Evolutionary conservation across 2,888 invertebrate species (phyloP).

Genomic region (Eupithecia inturbata): DNA sequence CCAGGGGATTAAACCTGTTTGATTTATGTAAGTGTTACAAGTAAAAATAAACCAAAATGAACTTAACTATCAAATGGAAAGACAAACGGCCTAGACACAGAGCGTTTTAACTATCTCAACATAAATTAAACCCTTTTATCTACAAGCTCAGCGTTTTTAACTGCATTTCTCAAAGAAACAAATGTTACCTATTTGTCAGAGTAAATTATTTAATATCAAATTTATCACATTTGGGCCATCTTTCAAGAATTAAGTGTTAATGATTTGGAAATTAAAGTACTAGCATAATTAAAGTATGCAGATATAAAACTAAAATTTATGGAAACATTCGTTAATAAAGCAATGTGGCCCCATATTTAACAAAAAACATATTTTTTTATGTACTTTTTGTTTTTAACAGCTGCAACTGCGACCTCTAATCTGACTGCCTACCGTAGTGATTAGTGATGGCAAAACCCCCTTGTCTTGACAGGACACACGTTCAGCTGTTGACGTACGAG

Average conservation of each 20-base stretch:
- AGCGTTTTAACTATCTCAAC: slow-evolving; percentile 19
- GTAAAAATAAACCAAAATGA: slow-evolving; percentile 9
- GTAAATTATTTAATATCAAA: slow-evolving; percentile 32
- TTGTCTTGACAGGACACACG: too few species aligned
- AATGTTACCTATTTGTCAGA: slow-evolving; percentile 36
- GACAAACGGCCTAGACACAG: background rate
- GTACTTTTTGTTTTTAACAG: background rate
- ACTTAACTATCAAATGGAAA: background rate
- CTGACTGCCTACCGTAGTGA: background rate
- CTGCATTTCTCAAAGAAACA: slow-evolving; percentile 34
- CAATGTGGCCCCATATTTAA: background rate
- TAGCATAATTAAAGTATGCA: slow-evolving; percentile 5
- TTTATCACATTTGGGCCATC: slow-evolving; percentile 34
- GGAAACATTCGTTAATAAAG: background rate
- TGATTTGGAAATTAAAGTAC: background rate
- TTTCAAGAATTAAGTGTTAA: slow-evolving; percentile 34
- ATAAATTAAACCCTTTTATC: slow-evolving; percentile 35
- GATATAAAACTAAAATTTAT: background rate
- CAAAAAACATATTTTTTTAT: too few species aligned
- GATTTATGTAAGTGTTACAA: background rate
- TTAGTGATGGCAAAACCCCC: background rate
- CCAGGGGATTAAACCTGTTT: background rate
- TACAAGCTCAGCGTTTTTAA: slow-evolving; percentile 28
- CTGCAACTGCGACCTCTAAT: background rate
- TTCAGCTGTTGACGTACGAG: too few species aligned